Evolutionary conservation across 2,888 invertebrate genomes (phyloP), one percentile per base, ranked within the genome.

Genomic region (Coenonympha arcania): DNA sequence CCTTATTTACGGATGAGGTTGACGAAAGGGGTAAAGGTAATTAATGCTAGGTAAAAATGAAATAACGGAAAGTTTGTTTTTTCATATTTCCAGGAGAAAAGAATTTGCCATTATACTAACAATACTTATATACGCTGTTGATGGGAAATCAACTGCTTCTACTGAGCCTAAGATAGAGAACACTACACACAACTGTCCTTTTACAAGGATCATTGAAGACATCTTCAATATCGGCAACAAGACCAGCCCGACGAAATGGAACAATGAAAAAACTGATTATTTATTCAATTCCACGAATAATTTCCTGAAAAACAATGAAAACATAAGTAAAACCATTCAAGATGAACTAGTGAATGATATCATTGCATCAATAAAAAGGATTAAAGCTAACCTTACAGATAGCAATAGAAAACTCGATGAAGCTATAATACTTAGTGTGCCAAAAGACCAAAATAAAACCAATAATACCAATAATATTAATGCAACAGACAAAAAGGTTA

Each of bases 281-380:
- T 66, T 91, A 28, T 50, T 83, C 6, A 75, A 89, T 64, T 80
- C 89, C 24, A 87, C 89, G 79, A 90, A 90, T 74, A 82, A 87
- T 72, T 65, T 76, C 1, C 71, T 75, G 15, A 60, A 58, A 4
- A 61, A 57, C 28, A 69, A 71, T 41, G 69, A 68, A 24, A 71
- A 70, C 39, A 62, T 65, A 3, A 71, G 76, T 47, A 65, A 65
- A 51, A 54, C 64, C 4, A 68, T 68, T 31, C 75, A 84, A 61
- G 82, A 83, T 48, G 76, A 79, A 55, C 58, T 85, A 49, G 73
- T 86, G 1, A 77, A 82, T 48, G 68, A 75, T 52, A 86, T 86
- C 2, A 86, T 86, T 39, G 79, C 75, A 34, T 82, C 85, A 19
- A 86, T 86, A 33, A 82, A 83, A 58, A 74, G 71, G 63, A 84